Base-by-base conservation (phyloP, 2,797 vertebrate genomes). In the Micrastur ruficollis region DNA sequence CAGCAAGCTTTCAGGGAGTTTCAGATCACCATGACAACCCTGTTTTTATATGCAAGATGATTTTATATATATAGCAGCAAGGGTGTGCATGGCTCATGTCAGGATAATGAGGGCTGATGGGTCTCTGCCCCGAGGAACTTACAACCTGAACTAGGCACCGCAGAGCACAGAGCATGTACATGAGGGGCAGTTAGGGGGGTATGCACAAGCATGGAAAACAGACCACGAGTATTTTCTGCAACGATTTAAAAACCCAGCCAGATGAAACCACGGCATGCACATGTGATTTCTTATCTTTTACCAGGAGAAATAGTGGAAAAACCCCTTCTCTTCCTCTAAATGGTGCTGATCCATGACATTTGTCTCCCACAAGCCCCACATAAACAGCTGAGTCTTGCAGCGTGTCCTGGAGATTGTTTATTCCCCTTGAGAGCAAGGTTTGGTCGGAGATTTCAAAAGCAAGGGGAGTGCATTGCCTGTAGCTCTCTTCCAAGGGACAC, bases 21-120 rank as follows among this genome's bases (percentile, higher is more conserved):
- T 92, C 56, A 90, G 70, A 82, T 94, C 96, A 86, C 90, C 94
- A 95, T 97, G 94, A 90, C 96, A 96, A 93, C 90, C 21, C 17
- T 16, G 75, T 6, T 19, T 70, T 88, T 94, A 75, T 34, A 87
- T 46, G 67, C 91, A 81, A 66, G 73, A 91, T 66, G 44, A 59
- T 89, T 81, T 83, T 78, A 55, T 46, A 75, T 20, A 79, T 68
- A 90, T 32, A 71, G 47, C 56, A 67, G 75, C 36, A 71, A 56
- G 89, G 49, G 47, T 31, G 19, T 23, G 40, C 6, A 11, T 4
- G 65, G 82, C 56, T 61, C 21, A 0, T 7, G 49, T 49, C 49
- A 50, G 72, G n/a, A 25, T 72, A 66, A 84, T 6, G 46, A 65
- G 63, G 58, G 66, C n/a, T 16, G 72, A 71, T 20, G 58, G 66